Evolutionary conservation across 2,888 invertebrate genomes (phyloP).

Genomic region (Thera obeliscata): DNA sequence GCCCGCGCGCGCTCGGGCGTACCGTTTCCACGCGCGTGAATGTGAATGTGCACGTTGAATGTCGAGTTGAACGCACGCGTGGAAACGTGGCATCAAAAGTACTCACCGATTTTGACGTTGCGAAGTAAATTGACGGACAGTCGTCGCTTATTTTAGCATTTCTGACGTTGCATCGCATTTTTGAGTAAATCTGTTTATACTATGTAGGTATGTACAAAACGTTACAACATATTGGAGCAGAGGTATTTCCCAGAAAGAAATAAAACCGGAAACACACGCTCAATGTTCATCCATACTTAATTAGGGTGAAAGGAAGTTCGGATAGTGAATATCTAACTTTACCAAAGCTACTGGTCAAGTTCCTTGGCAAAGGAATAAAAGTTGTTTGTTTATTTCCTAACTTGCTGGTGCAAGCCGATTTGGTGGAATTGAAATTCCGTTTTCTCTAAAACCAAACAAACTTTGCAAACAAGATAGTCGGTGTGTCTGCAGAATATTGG

Average conservation of each 20-base stretch:
- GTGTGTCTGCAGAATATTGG: neutral
- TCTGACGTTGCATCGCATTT: too few species aligned
- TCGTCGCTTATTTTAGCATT: too few species aligned
- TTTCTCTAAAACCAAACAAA: neutral
- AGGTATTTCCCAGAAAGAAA: neutral
- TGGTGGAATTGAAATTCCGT: constrained; percentile 16
- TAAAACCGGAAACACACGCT: neutral
- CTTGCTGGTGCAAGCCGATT: constrained; percentile 13
- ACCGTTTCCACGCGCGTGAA: too few species aligned
- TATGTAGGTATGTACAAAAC: too few species aligned
- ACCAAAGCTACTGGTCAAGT: constrained; percentile 14
- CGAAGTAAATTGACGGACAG: too few species aligned
- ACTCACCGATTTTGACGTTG: too few species aligned
- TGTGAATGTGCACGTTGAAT: too few species aligned
- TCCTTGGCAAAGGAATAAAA: constrained; percentile 1
- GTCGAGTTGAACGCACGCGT: too few species aligned
- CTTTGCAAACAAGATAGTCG: neutral
- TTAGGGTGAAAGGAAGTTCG: neutral
- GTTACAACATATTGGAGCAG: neutral
- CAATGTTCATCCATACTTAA: neutral
- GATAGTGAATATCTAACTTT: neutral
- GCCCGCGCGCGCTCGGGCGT: too few species aligned
- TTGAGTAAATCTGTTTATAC: too few species aligned
- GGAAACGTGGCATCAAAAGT: too few species aligned
- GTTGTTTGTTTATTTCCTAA: constrained; percentile 12